A percentile compares a stretch with the other conserved stretches of the same genome.
Evolutionary conservation across 2,113 vertebrate species (phyloP).

Genomic region (Entelurus aequoreus): DNA sequence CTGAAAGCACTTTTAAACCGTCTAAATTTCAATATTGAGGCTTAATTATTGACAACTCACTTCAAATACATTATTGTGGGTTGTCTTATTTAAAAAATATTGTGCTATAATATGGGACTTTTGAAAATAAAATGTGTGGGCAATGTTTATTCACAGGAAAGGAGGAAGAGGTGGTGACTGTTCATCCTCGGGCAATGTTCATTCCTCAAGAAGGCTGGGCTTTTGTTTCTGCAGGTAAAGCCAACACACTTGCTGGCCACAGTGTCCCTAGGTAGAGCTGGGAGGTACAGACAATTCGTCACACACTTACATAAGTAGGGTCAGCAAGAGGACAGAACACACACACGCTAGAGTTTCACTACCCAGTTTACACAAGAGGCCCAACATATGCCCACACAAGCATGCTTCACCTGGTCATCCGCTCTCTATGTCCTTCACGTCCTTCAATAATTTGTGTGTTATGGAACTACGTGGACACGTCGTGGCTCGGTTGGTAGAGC

Average conservation of each 20-base stretch:
- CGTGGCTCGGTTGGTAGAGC: too few relatives aligned
- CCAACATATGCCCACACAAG: conserved; percentile 12
- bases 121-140: too few relatives aligned
- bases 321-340: conserved; percentile 44
- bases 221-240: conserved; percentile 85
- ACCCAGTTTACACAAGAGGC: conserved; percentile 1
- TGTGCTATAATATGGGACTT: too few relatives aligned
- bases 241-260: background rate
- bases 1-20: too few relatives aligned
- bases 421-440: conserved; percentile 37
- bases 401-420: conserved; percentile 15
- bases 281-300: conserved; percentile 38
- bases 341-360: conserved; percentile 14
- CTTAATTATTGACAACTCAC: too few relatives aligned
- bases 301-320: conserved; percentile 51
- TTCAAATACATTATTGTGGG: too few relatives aligned
- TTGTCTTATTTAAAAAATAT: too few relatives aligned
- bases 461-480: background rate
- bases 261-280: conserved; percentile 13
- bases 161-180: conserved; percentile 67
- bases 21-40: too few relatives aligned
- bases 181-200: conserved; percentile 83
- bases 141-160: conserved; percentile 65
- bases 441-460: background rate
- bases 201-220: conserved; percentile 74